Conservation (phyloP, 2,888 invertebrate species). For the Maniola hyperantus region DNA sequence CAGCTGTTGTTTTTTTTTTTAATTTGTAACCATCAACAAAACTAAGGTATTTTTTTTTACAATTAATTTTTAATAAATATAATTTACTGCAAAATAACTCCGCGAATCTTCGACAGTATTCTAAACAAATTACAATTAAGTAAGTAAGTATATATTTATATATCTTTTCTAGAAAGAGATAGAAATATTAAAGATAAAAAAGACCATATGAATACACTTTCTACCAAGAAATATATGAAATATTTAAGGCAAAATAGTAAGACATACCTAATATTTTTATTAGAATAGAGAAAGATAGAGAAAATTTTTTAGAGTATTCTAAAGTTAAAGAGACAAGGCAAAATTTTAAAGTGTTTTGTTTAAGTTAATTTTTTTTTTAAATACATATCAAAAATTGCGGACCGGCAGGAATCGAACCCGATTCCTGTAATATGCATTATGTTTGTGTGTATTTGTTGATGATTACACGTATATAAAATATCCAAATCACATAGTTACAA, state of each 20-base stretch:
- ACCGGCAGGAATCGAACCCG: too few species aligned
- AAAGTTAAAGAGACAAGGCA: not conserved
- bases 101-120: too few species aligned
- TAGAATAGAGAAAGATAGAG: not conserved
- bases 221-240: not conserved
- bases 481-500: conserved; percentile 36
- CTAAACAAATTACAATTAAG: too few species aligned
- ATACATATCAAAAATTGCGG: too few species aligned
- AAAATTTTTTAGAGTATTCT: not conserved
- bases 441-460: conserved; percentile 3
- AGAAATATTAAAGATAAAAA: not conserved
- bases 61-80: too few species aligned
- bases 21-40: conserved; percentile 3
- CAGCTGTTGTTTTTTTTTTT: not conserved
- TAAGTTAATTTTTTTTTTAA: too few species aligned
- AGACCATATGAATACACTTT: not conserved
- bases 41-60: too few species aligned
- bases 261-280: not conserved
- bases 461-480: conserved; percentile 16
- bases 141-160: not conserved
- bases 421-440: too few species aligned
- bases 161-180: not conserved
- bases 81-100: too few species aligned
- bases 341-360: too few species aligned
- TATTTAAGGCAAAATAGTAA: not conserved